Conservation (phyloP, 1,140 invertebrate species). For the Drosophila murphyi region DNA sequence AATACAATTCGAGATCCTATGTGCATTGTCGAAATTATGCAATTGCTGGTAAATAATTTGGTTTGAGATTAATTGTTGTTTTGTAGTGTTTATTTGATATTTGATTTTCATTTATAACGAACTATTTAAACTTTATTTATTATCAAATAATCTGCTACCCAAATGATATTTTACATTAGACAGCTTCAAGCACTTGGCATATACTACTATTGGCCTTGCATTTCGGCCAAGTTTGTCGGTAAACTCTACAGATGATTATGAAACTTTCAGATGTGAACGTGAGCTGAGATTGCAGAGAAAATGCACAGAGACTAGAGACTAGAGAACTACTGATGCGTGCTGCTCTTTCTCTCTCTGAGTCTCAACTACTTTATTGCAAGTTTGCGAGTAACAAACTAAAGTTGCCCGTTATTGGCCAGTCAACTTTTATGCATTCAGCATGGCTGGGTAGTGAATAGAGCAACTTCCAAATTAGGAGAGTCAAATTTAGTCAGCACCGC, state of each 20-base stretch:
- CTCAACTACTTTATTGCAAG: conserved; percentile 47
- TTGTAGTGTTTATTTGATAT: neutral
- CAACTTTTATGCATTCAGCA: conserved; percentile 47
- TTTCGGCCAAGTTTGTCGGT: conserved; percentile 32
- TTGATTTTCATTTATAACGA: neutral
- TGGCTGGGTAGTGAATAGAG: neutral
- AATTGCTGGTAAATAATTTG: neutral
- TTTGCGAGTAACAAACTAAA: neutral
- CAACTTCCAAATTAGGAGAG: conserved; percentile 28
- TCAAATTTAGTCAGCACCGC: conserved; percentile 22
- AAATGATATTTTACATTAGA: neutral
- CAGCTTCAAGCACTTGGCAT: conserved; percentile 9
- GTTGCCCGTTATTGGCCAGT: neutral
- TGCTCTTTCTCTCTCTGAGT: neutral
- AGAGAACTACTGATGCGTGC: neutral
- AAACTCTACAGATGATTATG: conserved; percentile 37
- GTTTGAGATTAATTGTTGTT: neutral
- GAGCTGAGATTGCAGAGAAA: conserved; percentile 10
- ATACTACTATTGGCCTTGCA: conserved; percentile 7
- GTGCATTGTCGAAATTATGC: neutral
- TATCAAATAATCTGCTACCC: neutral
- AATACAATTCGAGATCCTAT: no score
- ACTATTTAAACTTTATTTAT: neutral
- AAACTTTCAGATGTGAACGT: conserved; percentile 36
- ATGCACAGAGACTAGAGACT: neutral